phyloP scores from a whole-genome alignment of 2,888 invertebrate species.

The Watsonalla binaria region DNA sequence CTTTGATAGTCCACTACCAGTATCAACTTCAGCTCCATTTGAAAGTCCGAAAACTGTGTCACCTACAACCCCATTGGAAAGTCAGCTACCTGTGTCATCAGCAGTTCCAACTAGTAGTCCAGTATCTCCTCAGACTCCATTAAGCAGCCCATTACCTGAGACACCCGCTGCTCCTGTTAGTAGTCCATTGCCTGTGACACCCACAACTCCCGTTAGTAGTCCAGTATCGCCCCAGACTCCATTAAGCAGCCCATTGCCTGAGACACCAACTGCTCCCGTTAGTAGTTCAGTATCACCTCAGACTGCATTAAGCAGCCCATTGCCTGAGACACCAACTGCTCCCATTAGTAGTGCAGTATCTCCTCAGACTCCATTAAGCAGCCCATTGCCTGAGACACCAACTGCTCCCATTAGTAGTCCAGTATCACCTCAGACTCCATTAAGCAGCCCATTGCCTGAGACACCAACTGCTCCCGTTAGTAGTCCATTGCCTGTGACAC shows the following conservation, averaged over 20 bases:
- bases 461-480: neutral
- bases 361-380: neutral
- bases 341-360: neutral
- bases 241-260: neutral
- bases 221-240: neutral
- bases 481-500: too few relatives aligned
- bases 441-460: neutral
- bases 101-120: neutral
- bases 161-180: too few relatives aligned
- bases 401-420: neutral
- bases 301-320: neutral
- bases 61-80: neutral
- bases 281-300: neutral
- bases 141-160: too few relatives aligned
- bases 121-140: too few relatives aligned
- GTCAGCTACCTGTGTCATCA: neutral
- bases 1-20: too few relatives aligned
- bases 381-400: neutral
- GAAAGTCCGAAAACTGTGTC: too few relatives aligned
- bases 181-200: too few relatives aligned
- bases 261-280: neutral
- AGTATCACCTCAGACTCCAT: neutral
- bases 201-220: too few relatives aligned
- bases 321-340: neutral
- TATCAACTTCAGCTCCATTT: too few relatives aligned